A percentile compares a stretch with the other conserved stretches of the same genome.
phyloP scores from a whole-genome alignment of 2,113 vertebrate species.

The Urocolius indicus region DNA sequence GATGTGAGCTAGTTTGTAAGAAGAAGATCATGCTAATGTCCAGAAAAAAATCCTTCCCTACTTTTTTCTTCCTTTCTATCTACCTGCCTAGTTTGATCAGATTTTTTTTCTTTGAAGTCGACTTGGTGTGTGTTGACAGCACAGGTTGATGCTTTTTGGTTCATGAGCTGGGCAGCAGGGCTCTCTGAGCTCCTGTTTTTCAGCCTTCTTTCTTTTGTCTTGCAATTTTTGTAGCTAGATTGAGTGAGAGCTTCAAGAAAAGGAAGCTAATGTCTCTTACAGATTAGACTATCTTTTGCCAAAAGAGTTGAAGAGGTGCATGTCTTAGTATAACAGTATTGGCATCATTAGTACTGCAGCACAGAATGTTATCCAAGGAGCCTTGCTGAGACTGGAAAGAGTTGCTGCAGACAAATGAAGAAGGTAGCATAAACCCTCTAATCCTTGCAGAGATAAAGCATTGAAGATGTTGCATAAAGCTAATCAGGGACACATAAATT shows the following conservation, averaged over 20 bases:
- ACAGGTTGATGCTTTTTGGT: neutral
- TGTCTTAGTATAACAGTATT: neutral
- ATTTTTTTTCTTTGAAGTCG: neutral
- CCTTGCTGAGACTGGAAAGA: neutral
- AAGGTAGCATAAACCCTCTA: neutral
- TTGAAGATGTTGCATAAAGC: neutral
- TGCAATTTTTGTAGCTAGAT: neutral
- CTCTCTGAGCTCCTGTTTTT: neutral
- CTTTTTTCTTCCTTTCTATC: neutral
- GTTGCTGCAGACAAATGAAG: neutral
- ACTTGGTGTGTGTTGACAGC: neutral
- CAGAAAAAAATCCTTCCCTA: neutral
- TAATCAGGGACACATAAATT: neutral
- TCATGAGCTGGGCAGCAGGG: neutral
- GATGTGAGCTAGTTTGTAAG: neutral
- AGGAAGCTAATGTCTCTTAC: neutral
- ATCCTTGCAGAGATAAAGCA: neutral
- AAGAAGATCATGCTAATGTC: neutral
- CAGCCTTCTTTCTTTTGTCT: neutral
- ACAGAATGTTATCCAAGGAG: neutral
- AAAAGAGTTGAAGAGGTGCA: neutral
- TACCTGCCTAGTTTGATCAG: neutral
- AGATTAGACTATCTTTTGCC: conserved; percentile 31
- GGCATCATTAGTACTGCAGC: neutral
- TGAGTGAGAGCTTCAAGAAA: neutral